Percentiles rank a stretch among this genome's conserved stretches.
phyloP scores from a whole-genome alignment of 2,113 vertebrate species.

The Coreoperca whiteheadi region DNA sequence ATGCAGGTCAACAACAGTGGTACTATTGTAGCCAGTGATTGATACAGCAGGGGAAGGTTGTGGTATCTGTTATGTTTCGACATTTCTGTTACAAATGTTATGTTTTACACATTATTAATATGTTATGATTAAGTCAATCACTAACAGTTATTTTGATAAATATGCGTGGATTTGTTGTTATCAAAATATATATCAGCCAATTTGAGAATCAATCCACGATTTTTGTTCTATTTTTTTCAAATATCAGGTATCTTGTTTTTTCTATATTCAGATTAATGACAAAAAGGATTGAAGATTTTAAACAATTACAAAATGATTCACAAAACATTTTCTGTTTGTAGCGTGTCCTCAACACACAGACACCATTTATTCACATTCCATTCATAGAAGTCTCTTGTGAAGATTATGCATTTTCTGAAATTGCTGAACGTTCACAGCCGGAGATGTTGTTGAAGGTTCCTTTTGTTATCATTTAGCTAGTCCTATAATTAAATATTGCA shows the following conservation, averaged over 20 bases:
- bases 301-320: background rate
- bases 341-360: background rate
- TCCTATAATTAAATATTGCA: background rate
- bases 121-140: background rate
- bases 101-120: background rate
- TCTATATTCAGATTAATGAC: too few species aligned
- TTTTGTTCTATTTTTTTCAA: background rate
- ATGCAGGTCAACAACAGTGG: conserved; percentile 14
- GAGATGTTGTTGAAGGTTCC: background rate
- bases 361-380: background rate
- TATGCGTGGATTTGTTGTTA: background rate
- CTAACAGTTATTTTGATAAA: background rate
- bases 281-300: too few species aligned
- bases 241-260: background rate
- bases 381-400: background rate
- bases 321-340: background rate
- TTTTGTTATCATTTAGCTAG: background rate
- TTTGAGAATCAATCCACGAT: background rate
- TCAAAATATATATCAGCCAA: background rate
- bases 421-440: background rate
- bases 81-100: background rate
- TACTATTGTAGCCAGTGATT: conserved; percentile 35
- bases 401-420: background rate
- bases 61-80: background rate
- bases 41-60: conserved; percentile 10